Base-by-base conservation (phyloP, 1,140 invertebrate species). In the Cyclina sinensis region DNA sequence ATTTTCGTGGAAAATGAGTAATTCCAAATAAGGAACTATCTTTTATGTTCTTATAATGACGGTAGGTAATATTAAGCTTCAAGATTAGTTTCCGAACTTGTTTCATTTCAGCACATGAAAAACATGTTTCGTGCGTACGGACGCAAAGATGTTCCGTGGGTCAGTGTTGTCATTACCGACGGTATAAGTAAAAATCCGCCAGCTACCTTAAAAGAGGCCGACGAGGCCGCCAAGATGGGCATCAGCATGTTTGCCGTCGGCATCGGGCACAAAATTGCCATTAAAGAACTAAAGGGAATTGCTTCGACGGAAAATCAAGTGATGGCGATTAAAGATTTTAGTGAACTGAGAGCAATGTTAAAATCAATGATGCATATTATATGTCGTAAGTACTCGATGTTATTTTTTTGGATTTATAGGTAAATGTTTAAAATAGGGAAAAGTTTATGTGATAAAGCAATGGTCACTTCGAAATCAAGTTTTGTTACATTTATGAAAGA, bases 161-260 rank as follows among this genome's bases (percentile, higher is more conserved):
- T 90, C 0, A 68, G 78, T n/a, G 78, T 91, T 37, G 83, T 90
- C 4, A 90, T 91, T 24, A 91, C 91, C 24, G 91, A 91, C 65
- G 89, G 91, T 9, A 84, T 68, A 30, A 86, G 83, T 27, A 89
- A 87, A 21, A 43, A 79, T 18, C 35, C 84, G 2, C 27, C n/a
- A 14, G 39, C 35, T 21, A 89, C 88, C 1, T 46, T 59, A 5
- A 2, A 37, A 1, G 65, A 89, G 78, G 88, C 90, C 0, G 51
- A 83, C 4, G 14, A 59, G 32, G 88, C 88, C 9, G 74, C 81
- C 21, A 65, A 46, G 21, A 43, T 65, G 46, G 88, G 80, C 0
- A 83, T 88, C 43, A 85, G 59, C 12, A 76, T 91, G 68, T 89
- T 91, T 79, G 84, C 88, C 11, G 88, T 93, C 12, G 92, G 92